phyloP scores from a whole-genome alignment of 2,797 vertebrate species.

The Rhinogobio ventralis region DNA sequence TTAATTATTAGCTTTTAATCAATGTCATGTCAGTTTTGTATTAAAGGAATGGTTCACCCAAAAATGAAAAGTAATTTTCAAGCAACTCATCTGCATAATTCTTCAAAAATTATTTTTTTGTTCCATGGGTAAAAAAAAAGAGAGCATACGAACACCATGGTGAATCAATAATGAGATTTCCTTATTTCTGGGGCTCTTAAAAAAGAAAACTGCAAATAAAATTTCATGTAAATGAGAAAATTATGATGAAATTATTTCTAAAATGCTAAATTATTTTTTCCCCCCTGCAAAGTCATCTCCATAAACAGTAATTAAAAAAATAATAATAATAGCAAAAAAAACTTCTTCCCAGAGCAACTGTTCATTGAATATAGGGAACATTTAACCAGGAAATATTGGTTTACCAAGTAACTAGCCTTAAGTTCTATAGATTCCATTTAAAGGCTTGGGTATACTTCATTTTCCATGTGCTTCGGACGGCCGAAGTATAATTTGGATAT shows the following conservation, averaged over 20 bases:
- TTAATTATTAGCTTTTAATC: background rate
- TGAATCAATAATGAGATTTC: background rate
- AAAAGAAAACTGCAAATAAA: background rate
- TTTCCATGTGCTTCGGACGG: too few species aligned
- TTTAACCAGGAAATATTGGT: background rate
- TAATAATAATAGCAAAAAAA: background rate
- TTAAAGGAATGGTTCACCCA: background rate
- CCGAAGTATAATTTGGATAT: too few species aligned
- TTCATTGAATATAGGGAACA: background rate
- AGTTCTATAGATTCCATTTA: background rate
- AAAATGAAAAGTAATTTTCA: background rate
- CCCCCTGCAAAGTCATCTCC: background rate
- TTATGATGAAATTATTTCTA: background rate
- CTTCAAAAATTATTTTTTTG: background rate
- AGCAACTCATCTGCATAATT: background rate
- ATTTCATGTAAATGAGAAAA: background rate
- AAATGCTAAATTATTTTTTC: too few species aligned
- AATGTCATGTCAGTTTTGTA: background rate
- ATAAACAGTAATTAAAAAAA: background rate
- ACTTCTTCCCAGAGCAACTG: background rate
- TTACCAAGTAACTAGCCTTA: background rate
- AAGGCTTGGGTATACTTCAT: too few species aligned
- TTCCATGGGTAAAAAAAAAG: background rate
- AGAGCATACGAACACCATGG: background rate
- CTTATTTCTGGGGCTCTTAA: background rate